These are phyloP conservation scores for Corbicula japonica DNA, from an alignment of 2,888 invertebrate genomes.

Conservation along the genomic window DNA sequence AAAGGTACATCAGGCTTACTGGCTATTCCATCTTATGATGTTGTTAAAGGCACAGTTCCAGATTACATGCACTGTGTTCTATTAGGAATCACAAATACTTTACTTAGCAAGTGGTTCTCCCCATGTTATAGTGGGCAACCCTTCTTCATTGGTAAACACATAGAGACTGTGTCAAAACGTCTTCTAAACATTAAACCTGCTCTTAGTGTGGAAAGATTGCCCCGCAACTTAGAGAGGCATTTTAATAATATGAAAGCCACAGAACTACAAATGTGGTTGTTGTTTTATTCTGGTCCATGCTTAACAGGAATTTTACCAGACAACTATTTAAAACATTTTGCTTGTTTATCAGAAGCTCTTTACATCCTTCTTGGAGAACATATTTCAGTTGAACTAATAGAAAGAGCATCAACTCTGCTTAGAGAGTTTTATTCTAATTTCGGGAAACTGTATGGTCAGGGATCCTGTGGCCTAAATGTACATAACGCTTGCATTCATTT, in stretches of 20 bases:
- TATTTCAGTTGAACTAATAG: no score
- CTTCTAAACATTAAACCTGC: no score
- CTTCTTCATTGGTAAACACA: slow-evolving; percentile 4
- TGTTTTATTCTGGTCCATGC: slow-evolving; percentile 9
- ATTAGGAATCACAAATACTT: slow-evolving; percentile 10
- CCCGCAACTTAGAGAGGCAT: slow-evolving; percentile 31
- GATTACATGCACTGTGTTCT: slow-evolving; percentile 12
- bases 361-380: slow-evolving; percentile 16
- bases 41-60: slow-evolving; percentile 4
- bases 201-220: slow-evolving; percentile 19
- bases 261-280: slow-evolving; percentile 36
- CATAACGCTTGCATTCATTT: slow-evolving; percentile 30
- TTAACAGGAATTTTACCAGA: slow-evolving; percentile 5
- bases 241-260: slow-evolving; percentile 32
- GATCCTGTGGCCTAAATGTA: slow-evolving; percentile 29
- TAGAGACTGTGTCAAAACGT: neutral
- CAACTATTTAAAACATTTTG: slow-evolving; percentile 3
- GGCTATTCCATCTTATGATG: slow-evolving; percentile 9
- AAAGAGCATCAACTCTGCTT: slow-evolving; percentile 15
- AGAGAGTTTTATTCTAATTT: slow-evolving; percentile 12
- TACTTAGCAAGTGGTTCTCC: neutral
- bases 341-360: slow-evolving; percentile 1
- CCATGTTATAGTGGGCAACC: slow-evolving; percentile 2
- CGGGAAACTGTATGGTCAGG: slow-evolving; percentile 17
- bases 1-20: slow-evolving; percentile 1